Conservation (phyloP, 2,797 vertebrate species). For the Pristis pectinata region DNA sequence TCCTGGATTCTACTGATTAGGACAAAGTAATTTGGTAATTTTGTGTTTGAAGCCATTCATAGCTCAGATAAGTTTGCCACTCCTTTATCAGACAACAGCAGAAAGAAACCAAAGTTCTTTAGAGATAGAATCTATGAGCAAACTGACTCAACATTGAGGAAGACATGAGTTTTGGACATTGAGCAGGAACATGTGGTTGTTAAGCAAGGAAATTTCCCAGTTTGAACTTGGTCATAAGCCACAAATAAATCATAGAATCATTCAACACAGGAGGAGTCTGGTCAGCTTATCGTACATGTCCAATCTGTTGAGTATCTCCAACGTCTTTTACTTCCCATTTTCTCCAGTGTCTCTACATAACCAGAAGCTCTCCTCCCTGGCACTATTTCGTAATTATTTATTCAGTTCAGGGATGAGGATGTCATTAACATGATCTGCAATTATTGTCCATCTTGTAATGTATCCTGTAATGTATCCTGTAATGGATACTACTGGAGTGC, state of each 20-base stretch:
- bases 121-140: neutral
- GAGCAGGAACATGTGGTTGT: neutral
- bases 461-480: too few species aligned
- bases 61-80: neutral
- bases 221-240: neutral
- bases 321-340: too few species aligned
- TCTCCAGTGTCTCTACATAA: neutral
- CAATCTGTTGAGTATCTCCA: too few species aligned
- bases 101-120: neutral
- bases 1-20: neutral
- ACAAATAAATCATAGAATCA: neutral
- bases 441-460: too few species aligned
- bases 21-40: neutral
- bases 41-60: neutral
- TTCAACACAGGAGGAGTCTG: neutral
- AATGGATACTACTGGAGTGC: too few species aligned
- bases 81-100: neutral
- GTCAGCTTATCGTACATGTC: neutral
- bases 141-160: neutral
- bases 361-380: neutral
- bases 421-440: too few species aligned
- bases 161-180: neutral
- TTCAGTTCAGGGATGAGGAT: too few species aligned
- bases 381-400: neutral
- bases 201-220: neutral